phyloP scores from a whole-genome alignment of 2,888 invertebrate genomes.

The Pristionchus fissidentatus region DNA sequence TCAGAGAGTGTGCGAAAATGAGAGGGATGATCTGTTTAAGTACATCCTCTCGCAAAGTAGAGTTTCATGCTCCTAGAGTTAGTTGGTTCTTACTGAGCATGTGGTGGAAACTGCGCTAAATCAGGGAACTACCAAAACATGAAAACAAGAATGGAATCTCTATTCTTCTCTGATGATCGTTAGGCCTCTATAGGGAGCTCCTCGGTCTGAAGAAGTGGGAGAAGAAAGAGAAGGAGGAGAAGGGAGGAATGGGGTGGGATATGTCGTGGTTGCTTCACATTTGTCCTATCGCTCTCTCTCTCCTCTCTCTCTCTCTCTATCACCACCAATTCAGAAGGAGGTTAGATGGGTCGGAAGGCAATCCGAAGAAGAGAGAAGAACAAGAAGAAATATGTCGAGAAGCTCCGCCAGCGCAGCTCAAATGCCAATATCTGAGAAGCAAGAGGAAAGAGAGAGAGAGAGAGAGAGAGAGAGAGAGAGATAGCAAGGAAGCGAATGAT shows the following conservation, averaged over 20 bases:
- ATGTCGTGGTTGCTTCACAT: too few species aligned
- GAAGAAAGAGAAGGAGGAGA: slow-evolving; percentile 27
- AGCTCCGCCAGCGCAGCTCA: neutral
- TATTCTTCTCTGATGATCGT: slow-evolving; percentile 1
- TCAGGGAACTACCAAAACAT: too few species aligned
- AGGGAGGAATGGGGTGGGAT: neutral
- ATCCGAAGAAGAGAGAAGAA: neutral
- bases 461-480: neutral
- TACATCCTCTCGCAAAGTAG: too few species aligned
- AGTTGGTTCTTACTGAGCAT: too few species aligned
- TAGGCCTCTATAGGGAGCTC: slow-evolving; percentile 26
- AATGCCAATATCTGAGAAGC: slow-evolving; percentile 1
- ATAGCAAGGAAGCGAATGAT: slow-evolving; percentile 4
- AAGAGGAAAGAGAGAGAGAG: neutral
- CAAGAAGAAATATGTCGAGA: slow-evolving; percentile 2
- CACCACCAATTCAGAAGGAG: slow-evolving; percentile 4
- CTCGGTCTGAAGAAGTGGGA: neutral
- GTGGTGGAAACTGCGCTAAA: too few species aligned
- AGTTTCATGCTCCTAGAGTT: too few species aligned
- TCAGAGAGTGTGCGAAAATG: too few species aligned
- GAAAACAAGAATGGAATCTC: neutral
- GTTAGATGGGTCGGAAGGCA: slow-evolving; percentile 12
- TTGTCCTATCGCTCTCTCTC: too few species aligned
- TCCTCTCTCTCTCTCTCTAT: slow-evolving; percentile 8
- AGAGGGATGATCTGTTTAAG: too few species aligned